A percentile compares a stretch with the other conserved stretches of the same genome.
phyloP scores from a whole-genome alignment of 2,888 invertebrate species.

The Lasioglossum malachurum region DNA sequence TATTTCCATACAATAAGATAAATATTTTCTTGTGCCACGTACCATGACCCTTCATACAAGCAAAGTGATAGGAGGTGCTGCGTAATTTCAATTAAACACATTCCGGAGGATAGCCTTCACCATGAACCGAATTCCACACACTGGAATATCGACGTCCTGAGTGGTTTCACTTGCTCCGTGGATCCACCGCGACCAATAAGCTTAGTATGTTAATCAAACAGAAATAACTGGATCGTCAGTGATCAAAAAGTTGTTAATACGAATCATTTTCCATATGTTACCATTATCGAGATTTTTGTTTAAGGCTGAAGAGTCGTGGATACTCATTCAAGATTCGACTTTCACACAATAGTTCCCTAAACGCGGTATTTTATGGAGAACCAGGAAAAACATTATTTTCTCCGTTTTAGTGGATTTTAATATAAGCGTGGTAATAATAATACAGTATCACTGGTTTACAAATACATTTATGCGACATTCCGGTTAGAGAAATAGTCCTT shows the following conservation, averaged over 20 bases:
- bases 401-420: too few species aligned
- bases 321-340: background rate
- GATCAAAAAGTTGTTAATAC: background rate
- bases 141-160: slow-evolving; percentile 50
- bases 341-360: background rate
- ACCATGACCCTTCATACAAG: background rate
- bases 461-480: background rate
- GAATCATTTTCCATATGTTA: background rate
- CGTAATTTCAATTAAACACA: slow-evolving; percentile 66
- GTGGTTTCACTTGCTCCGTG: slow-evolving; percentile 40
- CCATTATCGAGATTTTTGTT: background rate
- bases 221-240: slow-evolving; percentile 18
- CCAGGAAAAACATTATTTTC: too few species aligned
- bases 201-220: slow-evolving; percentile 51
- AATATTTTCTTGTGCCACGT: background rate
- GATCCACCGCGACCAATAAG: slow-evolving; percentile 55
- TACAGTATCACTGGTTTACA: too few species aligned
- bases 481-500: background rate
- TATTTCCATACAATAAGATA: background rate
- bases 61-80: slow-evolving; percentile 42
- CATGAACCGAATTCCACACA: slow-evolving; percentile 54
- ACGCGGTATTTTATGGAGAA: too few species aligned
- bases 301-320: background rate
- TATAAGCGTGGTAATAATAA: too few species aligned
- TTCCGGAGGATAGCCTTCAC: slow-evolving; percentile 50